phyloP scores from a whole-genome alignment of 2,113 vertebrate species.

The Tamias sibiricus region DNA sequence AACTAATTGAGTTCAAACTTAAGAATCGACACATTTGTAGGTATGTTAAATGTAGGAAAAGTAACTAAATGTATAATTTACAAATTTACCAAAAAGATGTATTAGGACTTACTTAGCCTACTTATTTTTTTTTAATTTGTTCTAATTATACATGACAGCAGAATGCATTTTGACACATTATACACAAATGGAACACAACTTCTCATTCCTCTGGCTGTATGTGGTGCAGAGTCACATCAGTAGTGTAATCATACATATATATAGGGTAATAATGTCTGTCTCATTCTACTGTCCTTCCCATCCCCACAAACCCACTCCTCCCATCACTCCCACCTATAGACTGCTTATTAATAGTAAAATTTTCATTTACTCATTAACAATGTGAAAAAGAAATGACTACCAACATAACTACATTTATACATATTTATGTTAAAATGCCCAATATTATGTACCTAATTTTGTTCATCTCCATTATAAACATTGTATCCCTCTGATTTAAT shows the following conservation, averaged over 20 bases:
- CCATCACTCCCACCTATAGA: no score
- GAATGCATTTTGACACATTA: no score
- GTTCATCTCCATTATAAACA: constrained; percentile 86
- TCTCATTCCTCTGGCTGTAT: no score
- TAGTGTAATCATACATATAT: no score
- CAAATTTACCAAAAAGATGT: not conserved
- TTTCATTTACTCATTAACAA: not conserved
- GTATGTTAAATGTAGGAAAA: constrained; percentile 1
- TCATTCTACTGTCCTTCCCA: no score
- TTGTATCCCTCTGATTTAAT: constrained; percentile 91
- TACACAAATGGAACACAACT: no score
- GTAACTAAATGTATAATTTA: not conserved
- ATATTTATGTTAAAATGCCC: not conserved
- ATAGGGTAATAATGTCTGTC: no score
- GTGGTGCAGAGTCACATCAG: no score
- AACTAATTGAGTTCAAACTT: constrained; percentile 9
- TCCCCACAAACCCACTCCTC: no score
- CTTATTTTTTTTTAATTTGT: no score
- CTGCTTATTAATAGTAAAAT: no score
- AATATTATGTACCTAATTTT: constrained; percentile 64
- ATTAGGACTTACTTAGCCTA: not conserved
- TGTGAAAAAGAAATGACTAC: not conserved
- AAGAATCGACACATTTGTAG: not conserved
- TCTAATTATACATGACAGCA: no score
- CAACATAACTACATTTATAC: not conserved